Conservation (phyloP, 1,140 invertebrate species). For the Fopius arisanus region DNA sequence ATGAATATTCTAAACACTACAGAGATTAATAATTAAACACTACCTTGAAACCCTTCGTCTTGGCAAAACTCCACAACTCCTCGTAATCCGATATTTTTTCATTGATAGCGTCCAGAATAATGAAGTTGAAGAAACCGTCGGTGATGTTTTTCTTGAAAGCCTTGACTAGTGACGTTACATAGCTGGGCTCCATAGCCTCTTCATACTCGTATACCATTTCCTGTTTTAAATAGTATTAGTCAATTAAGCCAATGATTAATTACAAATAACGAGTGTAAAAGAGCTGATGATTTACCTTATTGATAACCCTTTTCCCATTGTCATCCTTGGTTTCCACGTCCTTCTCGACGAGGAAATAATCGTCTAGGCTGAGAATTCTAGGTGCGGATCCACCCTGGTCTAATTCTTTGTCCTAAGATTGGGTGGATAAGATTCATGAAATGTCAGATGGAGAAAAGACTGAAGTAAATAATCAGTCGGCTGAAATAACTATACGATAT, state of each 20-base stretch:
- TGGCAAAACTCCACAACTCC: slow-evolving; percentile 88
- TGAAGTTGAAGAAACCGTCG: slow-evolving; percentile 91
- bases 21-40: slow-evolving; percentile 34
- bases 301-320: slow-evolving; percentile 77
- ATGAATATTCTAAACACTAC: slow-evolving; percentile 21
- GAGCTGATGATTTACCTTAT: slow-evolving; percentile 64
- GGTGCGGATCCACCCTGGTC: slow-evolving; percentile 81
- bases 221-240: slow-evolving; percentile 60
- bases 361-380: slow-evolving; percentile 91
- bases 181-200: slow-evolving; percentile 80
- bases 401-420: slow-evolving; percentile 75
- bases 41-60: slow-evolving; percentile 90
- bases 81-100: slow-evolving; percentile 83
- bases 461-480: too few species aligned
- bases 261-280: too few species aligned
- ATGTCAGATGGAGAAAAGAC: too few species aligned
- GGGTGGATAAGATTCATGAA: too few species aligned
- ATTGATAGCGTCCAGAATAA: slow-evolving; percentile 90
- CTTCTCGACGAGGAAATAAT: slow-evolving; percentile 93
- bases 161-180: slow-evolving; percentile 83
- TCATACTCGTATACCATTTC: slow-evolving; percentile 94
- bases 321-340: slow-evolving; percentile 83
- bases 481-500: too few species aligned
- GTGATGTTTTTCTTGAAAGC: slow-evolving; percentile 91
- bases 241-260: slow-evolving; percentile 3